These are phyloP conservation scores for Lepidocyrtoides sp. DNA, from an alignment of 2,888 invertebrate species.

Conservation along the genomic window DNA sequence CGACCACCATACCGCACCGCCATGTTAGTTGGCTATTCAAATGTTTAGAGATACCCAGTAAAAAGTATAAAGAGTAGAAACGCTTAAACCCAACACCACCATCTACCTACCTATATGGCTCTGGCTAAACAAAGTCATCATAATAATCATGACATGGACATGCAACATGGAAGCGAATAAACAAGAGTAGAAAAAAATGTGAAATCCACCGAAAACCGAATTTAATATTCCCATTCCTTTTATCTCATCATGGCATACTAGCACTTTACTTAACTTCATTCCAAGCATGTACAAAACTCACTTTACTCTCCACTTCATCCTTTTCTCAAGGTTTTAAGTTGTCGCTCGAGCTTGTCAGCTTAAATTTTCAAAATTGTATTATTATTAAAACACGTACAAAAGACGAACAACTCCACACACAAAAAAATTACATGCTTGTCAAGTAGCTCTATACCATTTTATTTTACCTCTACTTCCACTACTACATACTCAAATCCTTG, in stretches of 20 bases:
- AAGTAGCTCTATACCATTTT: neutral
- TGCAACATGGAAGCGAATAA: conserved; percentile 26
- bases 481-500: neutral
- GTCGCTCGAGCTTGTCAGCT: conserved; percentile 57
- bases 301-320: conserved; percentile 36
- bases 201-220: conserved; percentile 44
- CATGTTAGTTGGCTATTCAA: too few species aligned
- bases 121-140: conserved; percentile 39
- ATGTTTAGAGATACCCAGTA: too few species aligned
- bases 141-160: conserved; percentile 44
- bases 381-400: conserved; percentile 50
- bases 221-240: conserved; percentile 43
- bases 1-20: neutral
- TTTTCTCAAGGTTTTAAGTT: conserved; percentile 53
- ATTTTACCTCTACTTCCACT: neutral
- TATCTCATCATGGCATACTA: conserved; percentile 9
- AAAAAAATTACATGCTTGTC: conserved; percentile 49
- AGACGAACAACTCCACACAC: neutral
- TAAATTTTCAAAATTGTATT: conserved; percentile 66
- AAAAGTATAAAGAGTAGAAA: neutral
- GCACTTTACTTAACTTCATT: conserved; percentile 7
- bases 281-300: neutral
- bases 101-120: neutral
- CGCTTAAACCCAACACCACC: neutral
- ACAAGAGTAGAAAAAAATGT: neutral